Conservation (phyloP, 2,888 invertebrate species). For the Drosophila kokeensis region DNA sequence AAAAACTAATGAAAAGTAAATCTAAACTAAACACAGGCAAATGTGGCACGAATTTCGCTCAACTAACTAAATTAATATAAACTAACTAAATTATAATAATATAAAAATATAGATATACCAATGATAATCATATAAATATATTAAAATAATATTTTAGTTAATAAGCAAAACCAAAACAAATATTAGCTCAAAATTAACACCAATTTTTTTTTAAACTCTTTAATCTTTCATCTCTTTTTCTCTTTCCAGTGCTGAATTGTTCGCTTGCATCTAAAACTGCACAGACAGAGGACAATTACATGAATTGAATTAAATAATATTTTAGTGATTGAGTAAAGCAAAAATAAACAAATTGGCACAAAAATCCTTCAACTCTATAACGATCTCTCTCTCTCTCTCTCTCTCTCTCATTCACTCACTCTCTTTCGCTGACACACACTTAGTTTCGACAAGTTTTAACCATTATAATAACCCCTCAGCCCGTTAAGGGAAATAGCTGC, state of each 20-base stretch:
- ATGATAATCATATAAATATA: not conserved
- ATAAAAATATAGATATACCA: too few species aligned
- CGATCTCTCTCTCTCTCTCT: not conserved
- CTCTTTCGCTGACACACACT: slow-evolving; percentile 6
- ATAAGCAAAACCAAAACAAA: not conserved
- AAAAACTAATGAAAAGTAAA: not conserved
- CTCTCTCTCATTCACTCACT: not conserved
- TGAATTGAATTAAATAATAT: not conserved
- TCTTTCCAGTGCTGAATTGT: not conserved
- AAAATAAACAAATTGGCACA: not conserved
- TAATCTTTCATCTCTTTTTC: not conserved
- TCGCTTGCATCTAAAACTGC: not conserved
- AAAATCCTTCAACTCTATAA: not conserved
- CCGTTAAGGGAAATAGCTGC: slow-evolving; percentile 5
- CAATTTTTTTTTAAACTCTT: not conserved
- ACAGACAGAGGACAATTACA: not conserved
- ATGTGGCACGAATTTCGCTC: not conserved
- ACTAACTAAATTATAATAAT: not conserved
- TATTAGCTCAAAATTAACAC: not conserved
- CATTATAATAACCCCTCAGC: slow-evolving; percentile 29
- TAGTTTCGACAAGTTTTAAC: slow-evolving; percentile 15
- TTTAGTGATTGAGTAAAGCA: not conserved
- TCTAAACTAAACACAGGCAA: not conserved
- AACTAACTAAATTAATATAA: too few species aligned
- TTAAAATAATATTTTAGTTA: not conserved